Base-by-base conservation (phyloP, 2,888 invertebrate species). In the Vannuccia rotundouncinata region DNA sequence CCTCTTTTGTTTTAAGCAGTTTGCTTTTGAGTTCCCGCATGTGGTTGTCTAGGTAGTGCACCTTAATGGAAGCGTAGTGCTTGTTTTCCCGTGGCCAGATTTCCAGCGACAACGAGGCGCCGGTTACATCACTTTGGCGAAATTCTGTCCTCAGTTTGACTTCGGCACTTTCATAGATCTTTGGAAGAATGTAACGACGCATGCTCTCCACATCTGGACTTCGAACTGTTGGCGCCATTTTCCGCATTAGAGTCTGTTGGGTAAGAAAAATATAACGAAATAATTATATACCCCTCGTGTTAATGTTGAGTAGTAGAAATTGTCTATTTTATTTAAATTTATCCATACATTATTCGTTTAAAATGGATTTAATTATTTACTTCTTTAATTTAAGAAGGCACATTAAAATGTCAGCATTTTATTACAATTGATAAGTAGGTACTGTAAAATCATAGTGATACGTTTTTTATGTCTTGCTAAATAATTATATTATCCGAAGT, bases 1-100 rank as follows among this genome's bases (percentile, higher is more conserved):
- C 66, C 66, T 66, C 66, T 66, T 66, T 66, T 13, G 66, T 66
- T 66, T 66, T 66, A 5, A 66, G 66, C 66, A 66, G 22, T 66
- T 66, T 66, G 66, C 66, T 66, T 22, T 66, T 66, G 17, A 66
- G 66, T 2, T 66, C 66, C 10, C 66, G 10, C 66, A 66, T 66
- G 2, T 66, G 66, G 66, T 22, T 66, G 66, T 66, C 66, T 5
- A 66, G 2, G 22, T 66, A 66, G 66, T 66, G 66, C 66, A 66
- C 66, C 66, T 66, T 66, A 27, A 66, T 66, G 13, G 66, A 66
- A 22, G 66, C 66, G 22, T 66, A 66, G 22, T 66, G 22, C 66
- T 66, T 66, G 66, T 66, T 66, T 66, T 66, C 66, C 22, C 66
- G 66, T 27, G 66, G 22, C 66, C 66, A 66, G 25, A 66, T 66